Percentiles rank a stretch among this genome's conserved stretches.
These are phyloP conservation scores for Chauna torquata DNA, from an alignment of 2,113 vertebrate species.

Conservation along the genomic window DNA sequence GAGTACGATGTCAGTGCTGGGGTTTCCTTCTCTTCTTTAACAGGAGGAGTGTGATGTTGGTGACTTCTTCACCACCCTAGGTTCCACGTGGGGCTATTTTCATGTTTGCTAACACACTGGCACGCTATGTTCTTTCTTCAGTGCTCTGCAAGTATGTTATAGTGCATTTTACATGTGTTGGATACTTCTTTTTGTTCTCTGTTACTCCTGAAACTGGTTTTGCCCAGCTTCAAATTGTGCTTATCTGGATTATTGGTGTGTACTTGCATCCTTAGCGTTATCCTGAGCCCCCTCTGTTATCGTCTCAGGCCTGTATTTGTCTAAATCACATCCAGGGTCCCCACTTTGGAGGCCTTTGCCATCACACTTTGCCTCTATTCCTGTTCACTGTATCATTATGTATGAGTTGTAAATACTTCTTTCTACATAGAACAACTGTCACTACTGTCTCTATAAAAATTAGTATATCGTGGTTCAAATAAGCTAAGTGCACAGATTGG, in stretches of 20 bases:
- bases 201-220: neutral
- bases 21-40: neutral
- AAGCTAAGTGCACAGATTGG: neutral
- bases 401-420: neutral
- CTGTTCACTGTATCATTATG: neutral
- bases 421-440: neutral
- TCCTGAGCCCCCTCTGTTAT: neutral
- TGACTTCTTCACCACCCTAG: neutral
- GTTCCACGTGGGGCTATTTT: neutral
- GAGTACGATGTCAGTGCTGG: neutral
- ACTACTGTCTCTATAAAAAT: too few relatives aligned
- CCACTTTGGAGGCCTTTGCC: neutral
- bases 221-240: neutral
- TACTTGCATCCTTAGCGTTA: neutral
- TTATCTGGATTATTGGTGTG: accelerated
- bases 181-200: neutral
- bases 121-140: neutral
- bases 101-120: neutral
- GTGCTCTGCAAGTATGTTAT: neutral
- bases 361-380: neutral
- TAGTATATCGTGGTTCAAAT: neutral
- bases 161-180: neutral
- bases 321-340: neutral
- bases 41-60: neutral
- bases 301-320: neutral